A percentile compares a stretch with the other conserved stretches of the same genome.
Conservation (phyloP, 2,113 vertebrate species). For the Cepphus grylle region DNA sequence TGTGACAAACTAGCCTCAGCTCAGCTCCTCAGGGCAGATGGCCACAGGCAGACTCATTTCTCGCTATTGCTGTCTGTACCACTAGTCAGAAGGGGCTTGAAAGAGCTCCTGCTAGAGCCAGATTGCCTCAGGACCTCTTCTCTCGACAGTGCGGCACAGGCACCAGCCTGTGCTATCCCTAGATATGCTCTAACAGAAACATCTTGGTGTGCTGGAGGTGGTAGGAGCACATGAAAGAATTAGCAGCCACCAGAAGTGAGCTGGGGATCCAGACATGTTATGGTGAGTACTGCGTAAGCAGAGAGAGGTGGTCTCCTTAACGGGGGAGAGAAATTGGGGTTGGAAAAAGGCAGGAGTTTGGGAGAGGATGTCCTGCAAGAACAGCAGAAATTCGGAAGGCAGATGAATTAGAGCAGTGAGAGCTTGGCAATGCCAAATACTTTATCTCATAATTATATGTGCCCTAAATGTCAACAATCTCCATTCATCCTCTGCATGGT, state of each 20-base stretch:
- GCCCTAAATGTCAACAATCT: neutral
- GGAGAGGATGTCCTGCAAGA: neutral
- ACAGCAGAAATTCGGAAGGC: neutral
- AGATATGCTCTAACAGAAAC: neutral
- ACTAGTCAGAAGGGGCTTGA: neutral
- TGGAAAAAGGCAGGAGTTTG: neutral
- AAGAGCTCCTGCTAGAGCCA: neutral
- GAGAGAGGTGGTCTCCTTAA: neutral
- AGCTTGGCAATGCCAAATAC: neutral
- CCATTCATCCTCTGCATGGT: neutral
- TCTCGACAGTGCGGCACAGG: neutral
- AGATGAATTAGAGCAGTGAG: neutral
- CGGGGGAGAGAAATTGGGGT: too few relatives aligned
- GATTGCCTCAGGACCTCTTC: neutral
- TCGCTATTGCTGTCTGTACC: neutral
- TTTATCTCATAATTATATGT: neutral
- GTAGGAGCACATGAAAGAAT: neutral
- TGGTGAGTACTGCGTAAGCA: neutral
- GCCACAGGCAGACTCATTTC: neutral
- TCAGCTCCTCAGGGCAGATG: neutral
- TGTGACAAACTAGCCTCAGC: neutral
- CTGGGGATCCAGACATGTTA: accelerated
- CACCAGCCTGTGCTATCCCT: neutral
- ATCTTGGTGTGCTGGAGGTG: neutral
- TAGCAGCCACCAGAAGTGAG: neutral